phyloP scores from a whole-genome alignment of 64 coral and sea anemone species.

The Porites australiensis region DNA sequence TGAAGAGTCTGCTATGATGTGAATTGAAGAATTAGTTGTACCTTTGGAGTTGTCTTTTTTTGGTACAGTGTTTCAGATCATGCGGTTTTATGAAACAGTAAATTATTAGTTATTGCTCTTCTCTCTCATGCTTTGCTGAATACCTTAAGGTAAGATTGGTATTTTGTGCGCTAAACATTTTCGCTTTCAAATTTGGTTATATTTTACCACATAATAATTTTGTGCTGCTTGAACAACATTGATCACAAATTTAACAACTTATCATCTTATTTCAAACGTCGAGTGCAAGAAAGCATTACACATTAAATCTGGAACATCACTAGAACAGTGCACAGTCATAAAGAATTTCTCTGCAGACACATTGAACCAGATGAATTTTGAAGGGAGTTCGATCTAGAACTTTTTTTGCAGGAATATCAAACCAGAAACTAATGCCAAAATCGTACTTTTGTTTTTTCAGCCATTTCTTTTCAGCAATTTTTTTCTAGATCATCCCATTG shows the following conservation, averaged over 20 bases:
- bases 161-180: neutral
- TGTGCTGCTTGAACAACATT: too few relatives aligned
- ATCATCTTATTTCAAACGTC: too few relatives aligned
- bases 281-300: too few relatives aligned
- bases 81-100: too few relatives aligned
- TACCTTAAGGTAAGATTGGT: neutral
- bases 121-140: neutral
- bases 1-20: too few relatives aligned
- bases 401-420: neutral
- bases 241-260: too few relatives aligned
- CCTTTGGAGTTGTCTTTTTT: too few relatives aligned
- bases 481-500: constrained; percentile 29
- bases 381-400: neutral
- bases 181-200: too few relatives aligned
- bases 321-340: neutral
- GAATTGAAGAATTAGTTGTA: too few relatives aligned
- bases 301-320: neutral
- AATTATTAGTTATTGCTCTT: neutral
- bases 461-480: constrained; percentile 43
- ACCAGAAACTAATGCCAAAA: constrained; percentile 40
- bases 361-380: neutral
- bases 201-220: too few relatives aligned
- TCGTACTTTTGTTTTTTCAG: constrained; percentile 58
- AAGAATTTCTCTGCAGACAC: neutral
- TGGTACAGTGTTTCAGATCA: too few relatives aligned